These are phyloP conservation scores for Cistogaster globosa DNA, from an alignment of 2,888 invertebrate species.

Conservation along the genomic window DNA sequence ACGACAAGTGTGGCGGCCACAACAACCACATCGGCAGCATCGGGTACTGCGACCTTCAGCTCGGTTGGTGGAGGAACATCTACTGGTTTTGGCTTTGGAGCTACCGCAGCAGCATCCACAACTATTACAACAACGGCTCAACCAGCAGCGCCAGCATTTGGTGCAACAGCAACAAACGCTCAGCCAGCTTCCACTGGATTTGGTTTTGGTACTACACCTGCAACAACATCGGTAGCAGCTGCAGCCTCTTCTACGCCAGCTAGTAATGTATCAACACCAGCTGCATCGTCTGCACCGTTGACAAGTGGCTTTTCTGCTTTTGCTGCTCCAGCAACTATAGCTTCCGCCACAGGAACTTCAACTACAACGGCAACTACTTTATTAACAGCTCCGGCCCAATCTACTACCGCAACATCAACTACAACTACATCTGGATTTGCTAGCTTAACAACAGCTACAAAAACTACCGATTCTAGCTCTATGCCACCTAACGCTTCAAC, in stretches of 20 bases:
- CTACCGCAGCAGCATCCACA: slow-evolving; percentile 20
- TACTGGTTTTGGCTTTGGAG: slow-evolving; percentile 59
- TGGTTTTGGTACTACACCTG: slow-evolving; percentile 48
- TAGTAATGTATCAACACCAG: slow-evolving; percentile 89
- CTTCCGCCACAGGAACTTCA: slow-evolving; percentile 89
- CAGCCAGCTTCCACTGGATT: slow-evolving; percentile 30
- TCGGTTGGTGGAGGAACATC: slow-evolving; percentile 31
- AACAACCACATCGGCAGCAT: slow-evolving; percentile 64
- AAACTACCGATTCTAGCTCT: slow-evolving; percentile 78
- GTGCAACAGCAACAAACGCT: slow-evolving; percentile 20
- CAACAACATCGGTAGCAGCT: slow-evolving; percentile 74
- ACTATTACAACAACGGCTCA: slow-evolving; percentile 23
- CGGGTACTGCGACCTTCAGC: slow-evolving; percentile 52
- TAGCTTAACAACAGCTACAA: slow-evolving; percentile 89
- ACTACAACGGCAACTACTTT: slow-evolving; percentile 86
- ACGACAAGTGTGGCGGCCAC: slow-evolving; percentile 65
- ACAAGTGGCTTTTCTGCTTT: slow-evolving; percentile 47
- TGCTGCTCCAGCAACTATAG: slow-evolving; percentile 74
- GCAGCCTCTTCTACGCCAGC: slow-evolving; percentile 78
- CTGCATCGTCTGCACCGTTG: slow-evolving; percentile 80
- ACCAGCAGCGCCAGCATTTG: slow-evolving; percentile 41
- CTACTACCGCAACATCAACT: slow-evolving; percentile 19
- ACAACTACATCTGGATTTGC: slow-evolving; percentile 75
- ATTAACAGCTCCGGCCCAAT: slow-evolving; percentile 39
- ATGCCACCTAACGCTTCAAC: slow-evolving; percentile 84